phyloP scores from a whole-genome alignment of 35 echinoderm and acorn worm species.

The Lytechinus variegatus region DNA sequence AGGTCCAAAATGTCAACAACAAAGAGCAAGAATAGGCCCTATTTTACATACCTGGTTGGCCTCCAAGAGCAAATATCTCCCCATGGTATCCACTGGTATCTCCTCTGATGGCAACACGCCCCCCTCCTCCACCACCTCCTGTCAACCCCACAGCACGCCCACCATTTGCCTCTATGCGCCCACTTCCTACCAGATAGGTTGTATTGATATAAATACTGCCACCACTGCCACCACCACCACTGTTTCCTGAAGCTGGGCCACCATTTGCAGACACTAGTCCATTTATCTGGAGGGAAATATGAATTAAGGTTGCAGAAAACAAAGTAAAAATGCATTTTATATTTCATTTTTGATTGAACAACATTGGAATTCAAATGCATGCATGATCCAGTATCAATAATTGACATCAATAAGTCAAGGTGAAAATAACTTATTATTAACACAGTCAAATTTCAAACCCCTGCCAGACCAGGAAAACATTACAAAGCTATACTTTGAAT shows the following conservation, averaged over 20 bases:
- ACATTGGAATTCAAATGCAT: too few species aligned
- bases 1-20: too few species aligned
- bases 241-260: conserved; percentile 43
- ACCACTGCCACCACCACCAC: conserved; percentile 72
- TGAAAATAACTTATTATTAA: too few species aligned
- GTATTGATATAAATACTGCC: conserved; percentile 59
- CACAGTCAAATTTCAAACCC: too few species aligned
- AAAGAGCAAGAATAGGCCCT: too few species aligned
- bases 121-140: conserved; percentile 64
- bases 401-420: too few species aligned
- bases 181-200: conserved; percentile 34
- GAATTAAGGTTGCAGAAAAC: not conserved
- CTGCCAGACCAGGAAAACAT: too few species aligned
- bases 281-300: conserved; percentile 49
- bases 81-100: conserved; percentile 48
- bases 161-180: conserved; percentile 60
- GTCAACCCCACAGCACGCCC: conserved; percentile 51
- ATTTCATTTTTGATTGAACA: too few species aligned
- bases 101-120: conserved; percentile 51
- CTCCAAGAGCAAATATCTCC: conserved; percentile 60
- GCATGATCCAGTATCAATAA: too few species aligned
- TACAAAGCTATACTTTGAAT: too few species aligned
- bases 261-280: conserved; percentile 71
- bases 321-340: too few species aligned
- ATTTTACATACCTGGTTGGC: conserved; percentile 45